phyloP scores from a whole-genome alignment of 2,113 vertebrate species.

The Elgaria multicarinata region DNA sequence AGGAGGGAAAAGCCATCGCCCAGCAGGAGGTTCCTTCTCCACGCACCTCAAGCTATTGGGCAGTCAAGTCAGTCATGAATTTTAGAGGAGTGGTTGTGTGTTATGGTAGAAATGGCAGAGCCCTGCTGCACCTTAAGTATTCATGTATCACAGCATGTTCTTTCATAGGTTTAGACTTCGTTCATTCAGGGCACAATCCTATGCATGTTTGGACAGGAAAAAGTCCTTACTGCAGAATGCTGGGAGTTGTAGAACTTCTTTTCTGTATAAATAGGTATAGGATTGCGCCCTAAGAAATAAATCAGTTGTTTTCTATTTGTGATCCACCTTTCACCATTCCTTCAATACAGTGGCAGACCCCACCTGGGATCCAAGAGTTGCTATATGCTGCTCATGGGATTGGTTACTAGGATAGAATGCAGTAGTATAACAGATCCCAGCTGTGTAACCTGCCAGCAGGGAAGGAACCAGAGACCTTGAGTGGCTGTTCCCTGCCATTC shows the following conservation, averaged over 20 bases:
- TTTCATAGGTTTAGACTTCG: neutral
- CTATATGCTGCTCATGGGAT: neutral
- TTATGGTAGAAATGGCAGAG: neutral
- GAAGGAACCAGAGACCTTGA: neutral
- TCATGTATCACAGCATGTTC: neutral
- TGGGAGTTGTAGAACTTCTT: too few species aligned
- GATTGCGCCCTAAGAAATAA: neutral
- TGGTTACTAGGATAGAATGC: neutral
- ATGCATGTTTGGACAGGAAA: too few species aligned
- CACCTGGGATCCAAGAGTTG: neutral
- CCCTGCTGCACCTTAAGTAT: neutral
- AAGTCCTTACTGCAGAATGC: too few species aligned
- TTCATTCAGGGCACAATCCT: neutral
- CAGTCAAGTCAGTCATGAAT: neutral
- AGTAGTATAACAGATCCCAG: neutral
- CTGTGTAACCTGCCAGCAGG: neutral
- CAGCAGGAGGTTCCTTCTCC: conserved; percentile 8
- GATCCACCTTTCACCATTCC: neutral
- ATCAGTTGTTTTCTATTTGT: neutral
- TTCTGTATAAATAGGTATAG: too few species aligned
- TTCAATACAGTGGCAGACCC: neutral
- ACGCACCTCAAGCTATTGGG: neutral
- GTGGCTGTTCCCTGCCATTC: neutral
- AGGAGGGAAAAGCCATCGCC: conserved; percentile 44
- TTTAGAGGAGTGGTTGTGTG: neutral